These are phyloP conservation scores for Tragulus kanchil DNA, from an alignment of 2,113 vertebrate species.

Conservation along the genomic window DNA sequence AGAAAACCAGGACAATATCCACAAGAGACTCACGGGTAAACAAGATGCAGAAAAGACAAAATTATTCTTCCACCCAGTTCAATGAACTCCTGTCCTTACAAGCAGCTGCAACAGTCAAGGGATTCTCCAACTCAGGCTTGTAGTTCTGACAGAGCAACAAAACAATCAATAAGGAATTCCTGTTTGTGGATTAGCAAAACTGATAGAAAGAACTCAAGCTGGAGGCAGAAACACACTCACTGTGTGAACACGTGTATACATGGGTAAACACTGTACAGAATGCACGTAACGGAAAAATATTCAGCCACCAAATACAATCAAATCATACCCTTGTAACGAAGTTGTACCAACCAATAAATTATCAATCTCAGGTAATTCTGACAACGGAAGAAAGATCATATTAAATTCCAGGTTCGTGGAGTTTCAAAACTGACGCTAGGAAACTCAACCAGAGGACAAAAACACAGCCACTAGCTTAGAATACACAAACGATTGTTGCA, in stretches of 20 bases:
- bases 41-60: background rate
- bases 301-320: too few relatives aligned
- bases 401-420: too few relatives aligned
- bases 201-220: background rate
- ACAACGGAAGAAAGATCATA: too few relatives aligned
- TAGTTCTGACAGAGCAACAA: background rate
- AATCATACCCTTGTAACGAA: too few relatives aligned
- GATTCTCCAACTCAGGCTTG: background rate
- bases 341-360: too few relatives aligned
- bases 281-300: too few relatives aligned
- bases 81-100: background rate
- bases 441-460: background rate
- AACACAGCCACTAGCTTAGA: too few relatives aligned
- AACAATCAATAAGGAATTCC: background rate
- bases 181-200: background rate
- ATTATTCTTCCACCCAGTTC: background rate
- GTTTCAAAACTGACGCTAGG: too few relatives aligned
- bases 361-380: too few relatives aligned
- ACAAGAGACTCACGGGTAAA: rapidly evolving
- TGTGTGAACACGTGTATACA: background rate
- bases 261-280: too few relatives aligned
- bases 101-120: background rate
- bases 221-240: background rate
- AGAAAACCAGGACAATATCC: background rate
- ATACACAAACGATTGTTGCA: too few relatives aligned